These are phyloP conservation scores for Martes martes DNA, from an alignment of 2,113 vertebrate species.

Conservation along the genomic window DNA sequence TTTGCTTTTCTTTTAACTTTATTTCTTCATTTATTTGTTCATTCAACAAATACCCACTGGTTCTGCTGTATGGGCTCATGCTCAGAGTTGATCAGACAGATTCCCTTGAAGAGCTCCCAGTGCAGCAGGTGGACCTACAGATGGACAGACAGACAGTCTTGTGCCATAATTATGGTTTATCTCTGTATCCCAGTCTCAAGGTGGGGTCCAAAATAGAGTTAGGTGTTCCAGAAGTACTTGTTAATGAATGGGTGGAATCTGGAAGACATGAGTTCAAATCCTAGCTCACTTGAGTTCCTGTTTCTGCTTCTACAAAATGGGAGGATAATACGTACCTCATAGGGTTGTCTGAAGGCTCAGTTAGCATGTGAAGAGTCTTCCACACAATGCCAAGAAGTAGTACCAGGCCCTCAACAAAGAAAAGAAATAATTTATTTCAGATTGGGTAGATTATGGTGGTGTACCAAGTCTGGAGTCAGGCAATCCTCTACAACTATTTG, in stretches of 20 bases:
- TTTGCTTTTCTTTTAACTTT: conserved; percentile 3
- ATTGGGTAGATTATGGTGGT: background rate
- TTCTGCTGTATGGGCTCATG: background rate
- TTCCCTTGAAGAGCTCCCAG: background rate
- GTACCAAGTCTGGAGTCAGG: background rate
- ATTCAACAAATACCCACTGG: background rate
- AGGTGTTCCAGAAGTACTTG: background rate
- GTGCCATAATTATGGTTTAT: too few relatives aligned
- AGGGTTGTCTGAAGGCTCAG: background rate
- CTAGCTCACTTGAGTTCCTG: background rate
- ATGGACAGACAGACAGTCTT: background rate
- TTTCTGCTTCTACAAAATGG: background rate
- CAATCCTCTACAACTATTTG: background rate
- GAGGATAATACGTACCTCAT: too few relatives aligned
- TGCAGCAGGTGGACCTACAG: background rate
- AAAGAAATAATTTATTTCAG: background rate
- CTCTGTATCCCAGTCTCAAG: background rate
- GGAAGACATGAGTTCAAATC: background rate
- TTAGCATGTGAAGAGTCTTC: background rate
- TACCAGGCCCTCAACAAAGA: background rate
- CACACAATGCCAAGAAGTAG: background rate
- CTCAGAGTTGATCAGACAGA: background rate
- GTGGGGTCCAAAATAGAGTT: background rate
- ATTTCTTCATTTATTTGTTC: background rate
- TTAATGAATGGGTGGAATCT: background rate